Conservation (phyloP, 2,797 vertebrate species). For the Arrhamphus sclerolepis region DNA sequence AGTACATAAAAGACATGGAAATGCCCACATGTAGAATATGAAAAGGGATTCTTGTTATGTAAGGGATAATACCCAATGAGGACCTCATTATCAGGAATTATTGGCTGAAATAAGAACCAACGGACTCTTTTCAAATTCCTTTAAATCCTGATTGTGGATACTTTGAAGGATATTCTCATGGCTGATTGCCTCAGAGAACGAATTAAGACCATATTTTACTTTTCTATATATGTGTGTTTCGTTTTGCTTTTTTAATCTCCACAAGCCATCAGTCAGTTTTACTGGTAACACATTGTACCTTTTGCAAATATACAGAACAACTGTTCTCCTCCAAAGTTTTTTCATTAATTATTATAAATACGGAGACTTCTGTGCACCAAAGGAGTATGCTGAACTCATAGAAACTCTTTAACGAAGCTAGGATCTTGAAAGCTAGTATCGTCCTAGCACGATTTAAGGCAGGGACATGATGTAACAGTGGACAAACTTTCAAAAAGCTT, state of each 20-base stretch:
- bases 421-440: no score
- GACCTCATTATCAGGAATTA: slow-evolving; percentile 10
- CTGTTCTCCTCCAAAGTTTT: background rate
- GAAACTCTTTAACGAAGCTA: no score
- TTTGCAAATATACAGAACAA: background rate
- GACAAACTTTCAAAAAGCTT: no score
- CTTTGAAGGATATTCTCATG: background rate
- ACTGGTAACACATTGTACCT: background rate
- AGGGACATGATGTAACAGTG: no score
- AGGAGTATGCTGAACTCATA: no score
- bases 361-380: no score
- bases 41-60: background rate
- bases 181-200: background rate
- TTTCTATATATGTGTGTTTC: background rate
- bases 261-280: background rate
- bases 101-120: background rate
- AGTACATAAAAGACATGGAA: background rate
- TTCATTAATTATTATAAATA: no score
- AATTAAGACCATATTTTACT: background rate
- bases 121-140: background rate
- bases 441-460: no score
- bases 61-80: background rate
- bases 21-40: background rate
- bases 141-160: background rate
- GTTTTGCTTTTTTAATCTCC: background rate